Evolutionary conservation across 2,797 vertebrate species (phyloP).

Genomic region (Crax fasciolata): DNA sequence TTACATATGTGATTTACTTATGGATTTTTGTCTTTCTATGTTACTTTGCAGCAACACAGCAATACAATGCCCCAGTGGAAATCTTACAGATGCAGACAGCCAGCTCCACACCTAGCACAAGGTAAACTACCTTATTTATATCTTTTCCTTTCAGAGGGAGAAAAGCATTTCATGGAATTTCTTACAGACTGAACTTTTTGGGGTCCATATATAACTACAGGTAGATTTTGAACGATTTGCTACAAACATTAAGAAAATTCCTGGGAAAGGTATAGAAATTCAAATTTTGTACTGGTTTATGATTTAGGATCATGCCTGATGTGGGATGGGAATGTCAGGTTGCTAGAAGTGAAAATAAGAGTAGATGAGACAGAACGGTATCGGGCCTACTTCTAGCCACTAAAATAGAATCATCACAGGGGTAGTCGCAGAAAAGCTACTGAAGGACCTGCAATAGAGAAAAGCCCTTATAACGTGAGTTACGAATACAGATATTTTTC

Average conservation of each 20-base stretch:
- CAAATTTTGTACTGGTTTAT: background rate
- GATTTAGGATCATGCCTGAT: constrained; percentile 46
- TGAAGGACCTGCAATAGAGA: constrained; percentile 68
- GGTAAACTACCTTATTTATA: background rate
- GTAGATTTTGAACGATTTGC: background rate
- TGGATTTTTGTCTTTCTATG: background rate
- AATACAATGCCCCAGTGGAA: background rate
- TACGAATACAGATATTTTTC: constrained; percentile 36
- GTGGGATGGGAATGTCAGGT: constrained; percentile 10
- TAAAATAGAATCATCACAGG: constrained; percentile 39
- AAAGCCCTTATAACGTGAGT: constrained; percentile 56
- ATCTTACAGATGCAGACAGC: background rate
- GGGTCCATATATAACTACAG: background rate
- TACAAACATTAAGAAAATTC: background rate
- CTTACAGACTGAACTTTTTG: background rate
- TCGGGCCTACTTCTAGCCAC: constrained; percentile 43
- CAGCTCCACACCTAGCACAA: background rate
- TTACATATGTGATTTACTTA: background rate
- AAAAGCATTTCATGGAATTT: constrained; percentile 10
- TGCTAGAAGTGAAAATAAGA: constrained; percentile 44
- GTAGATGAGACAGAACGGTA: constrained; percentile 37
- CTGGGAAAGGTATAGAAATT: background rate
- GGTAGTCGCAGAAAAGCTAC: constrained; percentile 45
- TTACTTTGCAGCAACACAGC: background rate
- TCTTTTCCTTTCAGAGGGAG: background rate